These are phyloP conservation scores for Fissipunctia ypsillon DNA, from an alignment of 2,888 invertebrate genomes.

Conservation along the genomic window DNA sequence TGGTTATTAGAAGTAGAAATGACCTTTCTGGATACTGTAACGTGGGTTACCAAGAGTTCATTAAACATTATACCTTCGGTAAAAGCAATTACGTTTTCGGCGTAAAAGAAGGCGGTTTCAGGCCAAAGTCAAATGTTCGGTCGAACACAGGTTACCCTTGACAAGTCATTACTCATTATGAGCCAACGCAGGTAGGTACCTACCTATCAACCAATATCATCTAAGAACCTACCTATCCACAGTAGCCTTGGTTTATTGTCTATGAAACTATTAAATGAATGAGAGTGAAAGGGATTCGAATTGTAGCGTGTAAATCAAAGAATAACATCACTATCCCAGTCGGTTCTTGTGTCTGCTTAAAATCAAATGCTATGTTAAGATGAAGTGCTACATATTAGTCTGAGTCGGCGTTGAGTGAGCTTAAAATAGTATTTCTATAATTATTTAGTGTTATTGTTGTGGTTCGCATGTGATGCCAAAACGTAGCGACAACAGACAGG, in stretches of 20 bases:
- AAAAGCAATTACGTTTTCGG: constrained; percentile 41
- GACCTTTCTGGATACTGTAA: constrained; percentile 6
- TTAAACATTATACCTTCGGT: constrained; percentile 32
- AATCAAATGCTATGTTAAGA: constrained; percentile 71
- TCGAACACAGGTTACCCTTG: constrained; percentile 61
- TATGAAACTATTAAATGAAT: constrained; percentile 42
- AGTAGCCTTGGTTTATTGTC: constrained; percentile 29
- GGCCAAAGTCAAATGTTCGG: constrained; percentile 47
- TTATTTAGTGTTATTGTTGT: constrained; percentile 89
- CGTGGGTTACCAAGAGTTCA: constrained; percentile 20
- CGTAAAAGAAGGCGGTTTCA: constrained; percentile 42
- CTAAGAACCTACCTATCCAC: constrained; percentile 10
- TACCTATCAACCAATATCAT: constrained; percentile 20
- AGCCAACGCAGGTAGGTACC: constrained; percentile 33
- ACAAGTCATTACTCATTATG: constrained; percentile 63
- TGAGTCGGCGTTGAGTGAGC: constrained; percentile 77
- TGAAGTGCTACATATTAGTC: constrained; percentile 79
- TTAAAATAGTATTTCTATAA: constrained; percentile 87
- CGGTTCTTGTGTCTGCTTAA: constrained; percentile 56
- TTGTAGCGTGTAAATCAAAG: constrained; percentile 44
- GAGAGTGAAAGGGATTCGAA: constrained; percentile 40
- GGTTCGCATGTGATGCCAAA: constrained; percentile 87
- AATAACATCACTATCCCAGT: constrained; percentile 34
- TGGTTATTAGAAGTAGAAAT: constrained; percentile 2
- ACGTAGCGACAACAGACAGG: constrained; percentile 88